phyloP scores from a whole-genome alignment of 2,888 invertebrate genomes.

The Drosophila yooni region DNA sequence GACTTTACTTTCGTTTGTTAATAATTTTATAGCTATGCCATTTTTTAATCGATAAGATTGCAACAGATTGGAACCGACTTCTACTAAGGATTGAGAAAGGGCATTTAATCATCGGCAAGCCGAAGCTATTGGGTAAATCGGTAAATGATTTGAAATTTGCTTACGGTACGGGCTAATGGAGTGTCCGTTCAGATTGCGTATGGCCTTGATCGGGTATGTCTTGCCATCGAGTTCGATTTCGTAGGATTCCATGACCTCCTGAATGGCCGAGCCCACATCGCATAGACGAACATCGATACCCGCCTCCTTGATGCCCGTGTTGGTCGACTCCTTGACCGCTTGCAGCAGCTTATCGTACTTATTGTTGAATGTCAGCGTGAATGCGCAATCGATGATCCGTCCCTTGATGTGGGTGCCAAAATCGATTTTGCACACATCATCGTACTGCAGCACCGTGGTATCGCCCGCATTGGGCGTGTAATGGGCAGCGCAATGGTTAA shows the following conservation, averaged over 20 bases:
- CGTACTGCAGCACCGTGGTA: conserved; percentile 95
- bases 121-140: background rate
- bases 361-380: conserved; percentile 98
- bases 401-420: conserved; percentile 99
- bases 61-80: background rate
- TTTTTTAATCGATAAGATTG: background rate
- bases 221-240: conserved; percentile 99
- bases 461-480: conserved; percentile 99
- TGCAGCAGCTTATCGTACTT: conserved; percentile 97
- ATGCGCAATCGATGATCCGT: conserved; percentile 99
- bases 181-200: conserved; percentile 99
- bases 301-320: conserved; percentile 97
- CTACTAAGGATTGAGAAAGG: background rate
- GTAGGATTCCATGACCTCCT: conserved; percentile 99
- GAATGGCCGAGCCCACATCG: conserved; percentile 98
- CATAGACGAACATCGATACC: conserved; percentile 99
- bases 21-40: too few relatives aligned
- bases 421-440: conserved; percentile 99
- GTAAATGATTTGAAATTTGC: conserved; percentile 66
- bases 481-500: conserved; percentile 99
- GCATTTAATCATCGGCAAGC: background rate
- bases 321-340: conserved; percentile 99
- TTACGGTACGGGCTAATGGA: conserved; percentile 99
- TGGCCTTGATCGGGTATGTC: conserved; percentile 97
- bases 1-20: background rate